These are phyloP conservation scores for Strix occidentalis DNA, from an alignment of 2,797 vertebrate species.

Conservation along the genomic window DNA sequence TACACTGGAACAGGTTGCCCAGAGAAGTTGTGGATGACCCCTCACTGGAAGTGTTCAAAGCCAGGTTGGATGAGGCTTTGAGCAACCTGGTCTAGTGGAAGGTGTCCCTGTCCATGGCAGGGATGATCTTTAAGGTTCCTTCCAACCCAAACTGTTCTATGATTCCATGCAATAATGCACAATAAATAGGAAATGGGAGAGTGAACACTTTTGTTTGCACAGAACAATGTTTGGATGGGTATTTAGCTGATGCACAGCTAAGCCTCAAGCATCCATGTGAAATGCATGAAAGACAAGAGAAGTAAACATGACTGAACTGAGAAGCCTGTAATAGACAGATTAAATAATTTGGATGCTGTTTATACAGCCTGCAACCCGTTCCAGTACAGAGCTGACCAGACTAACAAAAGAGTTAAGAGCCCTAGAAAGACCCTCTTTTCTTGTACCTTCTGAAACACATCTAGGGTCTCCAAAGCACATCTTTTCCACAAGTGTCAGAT, in stretches of 20 bases:
- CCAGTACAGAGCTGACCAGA: background rate
- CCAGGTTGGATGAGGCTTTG: too few relatives aligned
- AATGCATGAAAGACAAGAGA: background rate
- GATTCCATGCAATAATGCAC: too few relatives aligned
- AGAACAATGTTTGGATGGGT: background rate
- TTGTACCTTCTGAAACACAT: background rate
- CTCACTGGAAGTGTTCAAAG: too few relatives aligned
- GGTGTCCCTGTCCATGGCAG: too few relatives aligned
- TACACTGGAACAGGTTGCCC: too few relatives aligned
- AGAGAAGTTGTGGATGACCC: too few relatives aligned
- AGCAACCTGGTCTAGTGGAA: too few relatives aligned
- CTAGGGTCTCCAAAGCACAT: accelerated
- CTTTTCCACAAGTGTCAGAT: background rate
- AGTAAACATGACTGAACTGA: background rate
- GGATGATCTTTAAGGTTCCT: too few relatives aligned
- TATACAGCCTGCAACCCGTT: background rate
- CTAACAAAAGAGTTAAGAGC: background rate
- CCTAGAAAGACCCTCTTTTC: background rate
- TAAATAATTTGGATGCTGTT: background rate
- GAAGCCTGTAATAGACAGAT: background rate
- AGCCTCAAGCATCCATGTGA: background rate
- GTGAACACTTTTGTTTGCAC: background rate
- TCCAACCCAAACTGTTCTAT: too few relatives aligned
- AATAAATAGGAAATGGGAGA: background rate
- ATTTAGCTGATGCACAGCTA: background rate